phyloP scores from a whole-genome alignment of 2,888 invertebrate species.

The Philaethria dido region DNA sequence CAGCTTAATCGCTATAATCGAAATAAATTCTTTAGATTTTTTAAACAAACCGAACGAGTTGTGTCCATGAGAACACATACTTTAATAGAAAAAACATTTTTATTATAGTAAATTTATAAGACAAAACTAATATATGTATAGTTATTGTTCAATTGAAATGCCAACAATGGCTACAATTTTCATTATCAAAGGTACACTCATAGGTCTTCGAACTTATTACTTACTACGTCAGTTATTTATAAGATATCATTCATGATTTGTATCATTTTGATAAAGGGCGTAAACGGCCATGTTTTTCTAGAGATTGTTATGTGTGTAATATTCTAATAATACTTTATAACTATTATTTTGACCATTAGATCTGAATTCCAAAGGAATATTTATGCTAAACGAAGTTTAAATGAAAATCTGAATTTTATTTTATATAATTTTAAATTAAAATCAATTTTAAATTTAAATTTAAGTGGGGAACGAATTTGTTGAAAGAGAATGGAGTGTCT shows the following conservation, averaged over 20 bases:
- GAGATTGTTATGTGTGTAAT: not conserved
- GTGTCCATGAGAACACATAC: no score
- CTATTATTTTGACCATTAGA: not conserved
- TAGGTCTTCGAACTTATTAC: slow-evolving; percentile 37
- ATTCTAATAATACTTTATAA: not conserved
- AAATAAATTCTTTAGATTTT: not conserved
- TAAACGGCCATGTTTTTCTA: not conserved
- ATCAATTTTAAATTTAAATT: no score
- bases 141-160: slow-evolving; percentile 28
- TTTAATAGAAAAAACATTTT: not conserved
- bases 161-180: slow-evolving; percentile 32
- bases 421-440: no score
- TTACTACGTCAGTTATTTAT: slow-evolving; percentile 17
- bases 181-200: slow-evolving; percentile 38
- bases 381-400: not conserved
- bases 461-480: no score
- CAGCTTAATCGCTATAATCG: not conserved
- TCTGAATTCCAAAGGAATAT: not conserved
- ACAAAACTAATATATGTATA: slow-evolving; percentile 12
- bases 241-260: slow-evolving; percentile 10
- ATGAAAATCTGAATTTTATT: not conserved
- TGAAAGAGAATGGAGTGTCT: no score
- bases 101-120: not conserved
- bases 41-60: not conserved
- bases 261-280: not conserved